phyloP scores from a whole-genome alignment of 2,888 invertebrate genomes.

The Ischnus inquisitorius region DNA sequence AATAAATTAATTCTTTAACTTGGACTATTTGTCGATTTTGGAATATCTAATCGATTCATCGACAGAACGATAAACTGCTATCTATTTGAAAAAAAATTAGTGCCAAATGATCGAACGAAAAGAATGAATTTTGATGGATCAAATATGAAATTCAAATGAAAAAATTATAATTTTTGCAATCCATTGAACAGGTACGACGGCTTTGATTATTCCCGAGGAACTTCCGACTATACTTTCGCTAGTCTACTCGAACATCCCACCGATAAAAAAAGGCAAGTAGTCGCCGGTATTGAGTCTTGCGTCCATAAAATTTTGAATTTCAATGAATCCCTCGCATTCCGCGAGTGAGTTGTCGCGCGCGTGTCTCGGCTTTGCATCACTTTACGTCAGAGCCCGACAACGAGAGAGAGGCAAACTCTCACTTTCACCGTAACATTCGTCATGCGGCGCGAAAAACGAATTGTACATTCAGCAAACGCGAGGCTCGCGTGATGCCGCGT shows the following conservation, averaged over 20 bases:
- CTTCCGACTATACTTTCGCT: constrained; percentile 92
- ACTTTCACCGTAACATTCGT: constrained; percentile 68
- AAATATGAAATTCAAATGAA: neutral
- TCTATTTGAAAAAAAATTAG: no score
- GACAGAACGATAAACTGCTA: no score
- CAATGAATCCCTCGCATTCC: constrained; percentile 11
- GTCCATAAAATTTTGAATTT: neutral
- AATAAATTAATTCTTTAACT: no score
- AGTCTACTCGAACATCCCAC: constrained; percentile 94
- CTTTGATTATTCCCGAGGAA: constrained; percentile 93
- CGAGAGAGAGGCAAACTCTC: constrained; percentile 54
- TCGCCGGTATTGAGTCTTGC: neutral
- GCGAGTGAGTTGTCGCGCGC: constrained; percentile 6
- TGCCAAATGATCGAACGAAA: no score
- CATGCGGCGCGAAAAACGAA: constrained; percentile 8
- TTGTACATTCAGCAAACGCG: constrained; percentile 9
- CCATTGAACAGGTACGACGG: constrained; percentile 86
- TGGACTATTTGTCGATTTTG: no score
- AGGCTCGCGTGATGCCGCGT: constrained; percentile 57
- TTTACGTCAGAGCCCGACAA: constrained; percentile 56
- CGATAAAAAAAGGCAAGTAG: constrained; percentile 92
- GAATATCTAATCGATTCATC: no score
- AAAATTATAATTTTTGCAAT: neutral
- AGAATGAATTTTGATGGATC: neutral
- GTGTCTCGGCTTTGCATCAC: constrained; percentile 40